These are phyloP conservation scores for Artemia sp. DNA, from an alignment of 2,888 invertebrate genomes.

Conservation along the genomic window DNA sequence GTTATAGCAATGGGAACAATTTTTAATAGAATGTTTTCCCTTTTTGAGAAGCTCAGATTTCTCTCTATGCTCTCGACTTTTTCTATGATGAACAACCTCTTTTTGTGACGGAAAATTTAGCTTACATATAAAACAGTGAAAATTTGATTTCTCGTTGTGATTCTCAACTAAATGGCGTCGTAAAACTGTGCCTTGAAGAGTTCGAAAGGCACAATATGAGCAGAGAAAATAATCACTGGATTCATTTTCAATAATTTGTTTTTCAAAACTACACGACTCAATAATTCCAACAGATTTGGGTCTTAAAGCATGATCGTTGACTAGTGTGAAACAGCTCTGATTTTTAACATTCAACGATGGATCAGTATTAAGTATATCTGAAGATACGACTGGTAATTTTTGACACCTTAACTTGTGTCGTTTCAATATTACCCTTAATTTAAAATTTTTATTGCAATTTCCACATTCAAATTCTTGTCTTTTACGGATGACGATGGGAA, in stretches of 20 bases:
- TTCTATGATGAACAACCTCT: slow-evolving; percentile 48
- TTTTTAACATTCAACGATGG: background rate
- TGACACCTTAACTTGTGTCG: background rate
- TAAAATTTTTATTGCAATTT: background rate
- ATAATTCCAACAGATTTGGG: background rate
- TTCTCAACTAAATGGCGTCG: background rate
- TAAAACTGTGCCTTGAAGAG: background rate
- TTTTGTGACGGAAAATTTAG: slow-evolving; percentile 42
- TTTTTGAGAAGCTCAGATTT: slow-evolving; percentile 34
- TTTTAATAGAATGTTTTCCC: slow-evolving; percentile 35
- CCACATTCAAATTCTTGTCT: background rate
- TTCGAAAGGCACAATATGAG: background rate
- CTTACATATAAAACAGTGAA: slow-evolving; percentile 48
- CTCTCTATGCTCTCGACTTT: slow-evolving; percentile 45
- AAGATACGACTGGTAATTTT: background rate
- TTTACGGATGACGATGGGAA: background rate
- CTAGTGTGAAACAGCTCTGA: background rate
- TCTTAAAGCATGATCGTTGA: background rate
- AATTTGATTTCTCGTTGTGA: slow-evolving; percentile 40
- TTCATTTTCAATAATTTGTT: background rate
- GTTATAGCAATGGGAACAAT: slow-evolving; percentile 44
- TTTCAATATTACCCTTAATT: background rate
- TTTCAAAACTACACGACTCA: background rate
- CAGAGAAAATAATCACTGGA: background rate
- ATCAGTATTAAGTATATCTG: background rate